Percentiles rank a stretch among this genome's conserved stretches.
phyloP scores from a whole-genome alignment of 2,888 invertebrate genomes.

The Eristalinus sepulchralis region DNA sequence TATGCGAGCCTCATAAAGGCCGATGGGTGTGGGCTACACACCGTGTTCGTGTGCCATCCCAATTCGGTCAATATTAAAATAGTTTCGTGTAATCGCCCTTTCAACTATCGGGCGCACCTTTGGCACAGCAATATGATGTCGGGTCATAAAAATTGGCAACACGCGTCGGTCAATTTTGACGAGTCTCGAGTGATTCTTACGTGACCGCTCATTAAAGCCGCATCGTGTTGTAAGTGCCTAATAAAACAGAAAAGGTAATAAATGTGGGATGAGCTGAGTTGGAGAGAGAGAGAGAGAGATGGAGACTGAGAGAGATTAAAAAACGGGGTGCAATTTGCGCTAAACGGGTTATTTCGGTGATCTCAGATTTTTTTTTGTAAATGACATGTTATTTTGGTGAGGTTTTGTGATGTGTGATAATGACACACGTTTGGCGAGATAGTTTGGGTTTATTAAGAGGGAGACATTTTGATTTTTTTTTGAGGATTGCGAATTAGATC shows the following conservation, averaged over 20 bases:
- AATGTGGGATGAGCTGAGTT: not conserved
- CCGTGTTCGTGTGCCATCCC: not conserved
- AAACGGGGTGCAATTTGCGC: not conserved
- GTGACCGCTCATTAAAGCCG: not conserved
- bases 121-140: not conserved
- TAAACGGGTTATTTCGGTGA: not conserved
- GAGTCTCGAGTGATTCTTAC: not conserved
- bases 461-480: too few species aligned
- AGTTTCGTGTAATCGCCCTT: not conserved
- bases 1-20: not conserved
- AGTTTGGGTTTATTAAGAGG: too few species aligned
- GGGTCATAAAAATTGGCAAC: not conserved
- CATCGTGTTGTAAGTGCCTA: not conserved
- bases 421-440: not conserved
- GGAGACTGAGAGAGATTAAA: not conserved
- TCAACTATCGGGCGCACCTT: not conserved
- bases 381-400: not conserved
- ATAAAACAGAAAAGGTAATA: not conserved
- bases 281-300: not conserved
- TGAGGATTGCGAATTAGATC: too few species aligned
- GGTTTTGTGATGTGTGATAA: not conserved
- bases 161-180: not conserved
- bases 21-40: not conserved
- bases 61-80: not conserved
- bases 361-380: not conserved